These are phyloP conservation scores for Jordanella pulchra DNA, from an alignment of 2,797 vertebrate species.

Conservation along the genomic window DNA sequence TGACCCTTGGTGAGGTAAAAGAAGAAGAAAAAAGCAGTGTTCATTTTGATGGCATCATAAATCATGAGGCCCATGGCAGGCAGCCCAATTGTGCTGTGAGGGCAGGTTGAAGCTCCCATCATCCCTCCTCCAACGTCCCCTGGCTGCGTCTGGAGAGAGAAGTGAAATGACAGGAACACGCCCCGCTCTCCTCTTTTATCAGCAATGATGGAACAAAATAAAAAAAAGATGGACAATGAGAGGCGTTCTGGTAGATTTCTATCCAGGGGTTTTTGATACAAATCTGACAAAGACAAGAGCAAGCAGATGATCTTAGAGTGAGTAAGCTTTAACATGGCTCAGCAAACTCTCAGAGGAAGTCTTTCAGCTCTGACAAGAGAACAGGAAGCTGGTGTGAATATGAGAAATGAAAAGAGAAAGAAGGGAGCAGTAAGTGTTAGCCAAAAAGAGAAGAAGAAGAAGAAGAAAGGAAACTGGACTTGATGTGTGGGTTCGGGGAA, in stretches of 20 bases:
- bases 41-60: constrained; percentile 75
- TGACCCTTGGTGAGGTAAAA: constrained; percentile 70
- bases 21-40: constrained; percentile 52
- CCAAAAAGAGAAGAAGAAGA: constrained; percentile 31
- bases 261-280: constrained; percentile 17
- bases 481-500: constrained; percentile 60
- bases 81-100: constrained; percentile 71
- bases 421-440: constrained; percentile 19
- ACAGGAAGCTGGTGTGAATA: constrained; percentile 23
- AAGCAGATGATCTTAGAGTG: constrained; percentile 20
- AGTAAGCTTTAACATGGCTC: constrained; percentile 10
- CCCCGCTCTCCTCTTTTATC: constrained; percentile 48
- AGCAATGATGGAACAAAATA: constrained; percentile 21
- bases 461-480: no score
- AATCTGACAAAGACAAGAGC: constrained; percentile 29
- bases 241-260: constrained; percentile 21
- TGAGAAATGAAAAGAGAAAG: constrained; percentile 1
- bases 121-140: constrained; percentile 68
- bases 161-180: constrained; percentile 65
- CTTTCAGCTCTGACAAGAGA: constrained; percentile 17
- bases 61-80: constrained; percentile 71
- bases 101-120: constrained; percentile 65
- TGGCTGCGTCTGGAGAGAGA: constrained; percentile 68
- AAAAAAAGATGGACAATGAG: constrained; percentile 4
- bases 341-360: constrained; percentile 21